Conservation (phyloP, 2,888 invertebrate species). For the Seira ritae region DNA sequence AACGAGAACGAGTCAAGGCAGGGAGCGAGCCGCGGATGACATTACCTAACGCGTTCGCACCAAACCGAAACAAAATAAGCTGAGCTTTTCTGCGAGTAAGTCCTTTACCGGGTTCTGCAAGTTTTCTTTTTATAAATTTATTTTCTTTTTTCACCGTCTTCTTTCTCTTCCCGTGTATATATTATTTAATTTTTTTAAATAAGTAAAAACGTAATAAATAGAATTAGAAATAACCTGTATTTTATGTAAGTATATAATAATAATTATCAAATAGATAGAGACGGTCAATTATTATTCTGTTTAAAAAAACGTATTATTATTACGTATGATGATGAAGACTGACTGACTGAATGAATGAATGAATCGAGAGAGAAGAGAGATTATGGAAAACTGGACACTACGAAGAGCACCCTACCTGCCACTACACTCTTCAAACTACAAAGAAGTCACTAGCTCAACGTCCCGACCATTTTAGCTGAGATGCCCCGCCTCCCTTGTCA, state of each 20-base stretch:
- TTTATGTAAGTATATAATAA: background rate
- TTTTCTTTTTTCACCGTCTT: slow-evolving; percentile 1
- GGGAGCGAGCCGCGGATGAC: background rate
- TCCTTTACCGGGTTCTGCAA: too few relatives aligned
- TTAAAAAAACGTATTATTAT: slow-evolving; percentile 18
- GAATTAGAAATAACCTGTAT: slow-evolving; percentile 3
- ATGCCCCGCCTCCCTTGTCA: slow-evolving; percentile 70
- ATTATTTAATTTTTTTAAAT: too few relatives aligned
- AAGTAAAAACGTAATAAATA: slow-evolving; percentile 27
- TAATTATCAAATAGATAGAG: slow-evolving; percentile 5
- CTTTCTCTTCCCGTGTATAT: slow-evolving; percentile 30
- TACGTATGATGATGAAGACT: slow-evolving; percentile 47
- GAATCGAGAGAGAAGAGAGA: slow-evolving; percentile 58
- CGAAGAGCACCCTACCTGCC: slow-evolving; percentile 72
- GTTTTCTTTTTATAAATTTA: background rate
- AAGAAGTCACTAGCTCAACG: slow-evolving; percentile 70
- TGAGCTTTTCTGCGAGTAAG: too few relatives aligned
- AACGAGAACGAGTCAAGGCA: background rate
- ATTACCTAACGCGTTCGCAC: too few relatives aligned
- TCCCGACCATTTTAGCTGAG: slow-evolving; percentile 72
- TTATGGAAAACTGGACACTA: slow-evolving; percentile 71
- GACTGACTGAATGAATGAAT: slow-evolving; percentile 56
- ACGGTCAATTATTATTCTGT: slow-evolving; percentile 18
- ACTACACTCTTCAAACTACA: slow-evolving; percentile 74
- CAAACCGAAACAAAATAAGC: too few relatives aligned